Evolutionary conservation across 2,113 vertebrate genomes (phyloP).

Genomic region (Electrona antarctica): DNA sequence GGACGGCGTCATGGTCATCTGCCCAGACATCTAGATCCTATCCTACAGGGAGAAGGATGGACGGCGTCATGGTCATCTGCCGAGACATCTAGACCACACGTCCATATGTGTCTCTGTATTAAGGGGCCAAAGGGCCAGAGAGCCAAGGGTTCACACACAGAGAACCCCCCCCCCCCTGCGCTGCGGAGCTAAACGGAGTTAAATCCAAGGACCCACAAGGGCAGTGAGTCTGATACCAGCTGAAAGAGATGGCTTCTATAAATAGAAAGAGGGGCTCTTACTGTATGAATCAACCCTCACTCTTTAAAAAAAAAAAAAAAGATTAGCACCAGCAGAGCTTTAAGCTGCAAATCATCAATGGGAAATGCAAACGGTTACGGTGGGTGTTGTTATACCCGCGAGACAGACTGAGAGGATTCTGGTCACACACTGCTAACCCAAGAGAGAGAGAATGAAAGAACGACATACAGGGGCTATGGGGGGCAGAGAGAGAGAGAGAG

Average conservation of each 20-base stretch:
- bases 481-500: not conserved
- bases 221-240: conserved; percentile 4
- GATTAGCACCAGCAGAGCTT: not conserved
- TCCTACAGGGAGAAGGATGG: no score
- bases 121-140: conserved; percentile 16
- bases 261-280: not conserved
- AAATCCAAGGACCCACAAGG: conserved; percentile 38
- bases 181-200: conserved; percentile 6
- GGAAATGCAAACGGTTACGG: not conserved
- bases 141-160: conserved; percentile 16
- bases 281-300: not conserved
- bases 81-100: conserved; percentile 53
- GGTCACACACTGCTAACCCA: not conserved
- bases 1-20: conserved; percentile 37
- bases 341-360: not conserved
- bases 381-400: not conserved
- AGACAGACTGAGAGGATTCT: not conserved
- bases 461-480: not conserved
- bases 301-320: not conserved
- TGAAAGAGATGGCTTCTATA: not conserved
- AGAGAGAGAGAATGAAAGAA: no score
- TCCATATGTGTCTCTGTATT: conserved; percentile 4
- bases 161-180: conserved; percentile 15
- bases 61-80: conserved; percentile 44
- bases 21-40: conserved; percentile 55